Percentiles rank a stretch among this genome's conserved stretches.
These are phyloP conservation scores for Pantelozetes paolii DNA, from an alignment of 2,888 invertebrate genomes.

Conservation along the genomic window DNA sequence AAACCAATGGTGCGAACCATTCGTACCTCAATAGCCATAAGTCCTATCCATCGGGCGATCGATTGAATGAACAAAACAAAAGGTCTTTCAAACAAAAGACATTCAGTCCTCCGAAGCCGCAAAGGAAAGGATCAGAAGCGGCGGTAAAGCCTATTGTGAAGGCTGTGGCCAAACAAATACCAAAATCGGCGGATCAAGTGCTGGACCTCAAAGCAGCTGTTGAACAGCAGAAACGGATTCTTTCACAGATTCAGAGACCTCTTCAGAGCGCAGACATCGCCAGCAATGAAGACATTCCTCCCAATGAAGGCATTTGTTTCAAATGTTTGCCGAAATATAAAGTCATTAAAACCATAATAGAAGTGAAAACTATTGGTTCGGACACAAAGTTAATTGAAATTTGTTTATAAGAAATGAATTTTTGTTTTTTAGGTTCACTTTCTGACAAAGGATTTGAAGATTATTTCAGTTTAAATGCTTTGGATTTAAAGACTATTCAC, in stretches of 20 bases:
- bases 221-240: not conserved
- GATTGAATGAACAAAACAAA: no score
- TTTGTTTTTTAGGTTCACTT: slow-evolving; percentile 6
- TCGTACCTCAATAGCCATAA: no score
- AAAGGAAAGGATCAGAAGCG: no score
- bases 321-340: slow-evolving; percentile 20
- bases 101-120: no score
- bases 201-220: not conserved
- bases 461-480: not conserved
- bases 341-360: not conserved
- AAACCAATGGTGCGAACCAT: no score
- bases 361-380: slow-evolving; percentile 20
- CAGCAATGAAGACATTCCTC: not conserved
- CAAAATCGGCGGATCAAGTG: no score
- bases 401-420: not conserved
- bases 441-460: not conserved
- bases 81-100: no score
- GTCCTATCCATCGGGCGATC: no score
- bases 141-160: no score
- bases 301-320: not conserved
- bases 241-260: not conserved
- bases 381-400: not conserved
- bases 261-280: not conserved
- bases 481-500: not conserved
- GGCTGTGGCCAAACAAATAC: no score